Evolutionary conservation across 1,140 invertebrate species (phyloP), one percentile per base, ranked within the genome.

Genomic region (Drosophila mayri): DNA sequence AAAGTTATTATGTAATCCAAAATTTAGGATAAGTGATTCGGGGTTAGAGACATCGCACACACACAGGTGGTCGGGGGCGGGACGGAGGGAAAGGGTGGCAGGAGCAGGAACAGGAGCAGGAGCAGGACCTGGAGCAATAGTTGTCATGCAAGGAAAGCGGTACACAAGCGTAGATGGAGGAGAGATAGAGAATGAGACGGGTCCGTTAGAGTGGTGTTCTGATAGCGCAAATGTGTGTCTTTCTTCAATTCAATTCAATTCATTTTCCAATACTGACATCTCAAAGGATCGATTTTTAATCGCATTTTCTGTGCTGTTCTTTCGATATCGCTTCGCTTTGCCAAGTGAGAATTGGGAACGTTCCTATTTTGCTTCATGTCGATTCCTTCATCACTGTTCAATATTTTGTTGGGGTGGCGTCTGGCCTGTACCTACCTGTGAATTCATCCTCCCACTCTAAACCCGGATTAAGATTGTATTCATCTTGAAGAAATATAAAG

Each of bases 401-500:
- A 63, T 79, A 87, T 92, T 62, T 73, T 44, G 61, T 41, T 40
- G 37, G 54, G 67, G 70, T 44, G 54, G 67, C 71, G 52, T 55
- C 52, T 92, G 94, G 94, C 94, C 81, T 90, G 84, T 95, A 97
- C 97, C 97, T 98, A 98, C 97, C 97, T 98, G 97, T 97, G 94
- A 99, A 99, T 95, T 99, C 98, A 97, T 99, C 98, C 96, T 99
- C 98, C 98, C 98, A 99, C 95, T 99, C 98, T 98, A 99, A 98
- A 97, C 97, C 97, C 95, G 97, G 97, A 96, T 98, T 98, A 96
- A 98, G 97, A 97, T 98, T 98, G 97, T 98, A 98, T 95, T 98
- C 97, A 95, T 98, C 97, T 98, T 97, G 96, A 96, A 94, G 96
- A 94, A 90, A 90, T 90, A 90, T 90, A 90, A 90, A 90, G 81